phyloP scores from a whole-genome alignment of 2,797 vertebrate species.

The Tragelaphus eurycerus region DNA sequence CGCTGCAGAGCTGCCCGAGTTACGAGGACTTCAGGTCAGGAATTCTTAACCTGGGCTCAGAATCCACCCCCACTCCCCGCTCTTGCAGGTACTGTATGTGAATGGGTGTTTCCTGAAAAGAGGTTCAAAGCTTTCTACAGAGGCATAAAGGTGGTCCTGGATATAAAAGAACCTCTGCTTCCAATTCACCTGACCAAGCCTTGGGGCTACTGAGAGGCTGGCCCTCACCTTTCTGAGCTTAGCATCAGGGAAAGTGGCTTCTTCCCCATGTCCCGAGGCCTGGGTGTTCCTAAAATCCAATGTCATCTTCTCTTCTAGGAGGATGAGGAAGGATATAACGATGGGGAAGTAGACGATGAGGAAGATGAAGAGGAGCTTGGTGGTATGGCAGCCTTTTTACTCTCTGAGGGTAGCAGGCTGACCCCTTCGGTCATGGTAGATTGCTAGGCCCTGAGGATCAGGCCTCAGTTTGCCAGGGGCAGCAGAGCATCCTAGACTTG shows the following conservation, averaged over 20 bases:
- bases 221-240: neutral
- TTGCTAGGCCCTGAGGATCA: neutral
- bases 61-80: neutral
- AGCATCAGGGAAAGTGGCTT: neutral
- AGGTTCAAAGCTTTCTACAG: neutral
- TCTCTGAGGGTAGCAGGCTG: neutral
- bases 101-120: neutral
- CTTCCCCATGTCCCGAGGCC: neutral
- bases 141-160: neutral
- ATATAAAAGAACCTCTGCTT: neutral
- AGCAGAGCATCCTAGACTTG: neutral
- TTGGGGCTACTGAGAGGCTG: neutral
- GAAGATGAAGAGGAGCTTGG: conserved; percentile 91
- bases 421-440: neutral
- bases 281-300: fast-evolving
- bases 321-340: conserved; percentile 94
- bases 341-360: conserved; percentile 91
- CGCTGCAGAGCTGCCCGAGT: neutral
- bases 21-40: neutral
- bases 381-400: conserved; percentile 81
- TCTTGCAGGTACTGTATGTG: neutral
- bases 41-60: neutral
- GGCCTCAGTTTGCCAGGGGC: neutral
- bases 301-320: conserved; percentile 82
- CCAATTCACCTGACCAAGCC: neutral